Conservation (phyloP, 2,888 invertebrate species). For the Caenorhabditis sp. region DNA sequence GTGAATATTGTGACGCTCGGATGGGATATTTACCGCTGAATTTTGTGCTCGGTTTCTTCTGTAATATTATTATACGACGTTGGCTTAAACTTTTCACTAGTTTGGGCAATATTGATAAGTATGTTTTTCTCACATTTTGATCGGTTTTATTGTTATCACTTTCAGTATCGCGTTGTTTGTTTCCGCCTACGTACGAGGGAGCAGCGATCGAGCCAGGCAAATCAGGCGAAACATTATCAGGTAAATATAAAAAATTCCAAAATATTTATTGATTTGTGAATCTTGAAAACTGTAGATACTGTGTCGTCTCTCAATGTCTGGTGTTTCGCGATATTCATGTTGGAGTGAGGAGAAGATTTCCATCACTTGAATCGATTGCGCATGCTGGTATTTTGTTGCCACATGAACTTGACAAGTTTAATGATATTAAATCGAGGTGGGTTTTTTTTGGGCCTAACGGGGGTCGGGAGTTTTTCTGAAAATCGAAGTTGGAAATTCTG, state of each 20-base stretch:
- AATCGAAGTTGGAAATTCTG: too few species aligned
- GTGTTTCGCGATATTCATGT: conserved; percentile 53
- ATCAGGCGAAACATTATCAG: conserved; percentile 60
- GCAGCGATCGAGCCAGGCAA: conserved; percentile 47
- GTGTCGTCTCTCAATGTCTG: conserved; percentile 46
- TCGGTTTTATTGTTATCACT: too few species aligned
- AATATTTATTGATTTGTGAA: neutral
- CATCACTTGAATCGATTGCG: conserved; percentile 40
- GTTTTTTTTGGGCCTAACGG: neutral
- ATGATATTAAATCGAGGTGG: conserved; percentile 26
- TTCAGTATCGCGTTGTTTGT: conserved; percentile 57
- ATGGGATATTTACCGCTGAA: conserved; percentile 52
- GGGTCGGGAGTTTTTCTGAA: too few species aligned
- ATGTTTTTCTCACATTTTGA: neutral
- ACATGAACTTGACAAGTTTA: conserved; percentile 38
- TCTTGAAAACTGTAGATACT: conserved; percentile 27
- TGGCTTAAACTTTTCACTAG: conserved; percentile 44
- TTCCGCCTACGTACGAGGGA: conserved; percentile 48
- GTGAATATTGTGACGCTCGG: conserved; percentile 49
- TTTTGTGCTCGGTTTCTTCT: conserved; percentile 60
- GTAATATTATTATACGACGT: conserved; percentile 53
- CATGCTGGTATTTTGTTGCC: conserved; percentile 39
- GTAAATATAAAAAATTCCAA: conserved; percentile 15
- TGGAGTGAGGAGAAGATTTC: conserved; percentile 47
- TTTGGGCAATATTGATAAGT: conserved; percentile 51